Conservation (phyloP, 1,140 invertebrate species). For the Fopius arisanus region DNA sequence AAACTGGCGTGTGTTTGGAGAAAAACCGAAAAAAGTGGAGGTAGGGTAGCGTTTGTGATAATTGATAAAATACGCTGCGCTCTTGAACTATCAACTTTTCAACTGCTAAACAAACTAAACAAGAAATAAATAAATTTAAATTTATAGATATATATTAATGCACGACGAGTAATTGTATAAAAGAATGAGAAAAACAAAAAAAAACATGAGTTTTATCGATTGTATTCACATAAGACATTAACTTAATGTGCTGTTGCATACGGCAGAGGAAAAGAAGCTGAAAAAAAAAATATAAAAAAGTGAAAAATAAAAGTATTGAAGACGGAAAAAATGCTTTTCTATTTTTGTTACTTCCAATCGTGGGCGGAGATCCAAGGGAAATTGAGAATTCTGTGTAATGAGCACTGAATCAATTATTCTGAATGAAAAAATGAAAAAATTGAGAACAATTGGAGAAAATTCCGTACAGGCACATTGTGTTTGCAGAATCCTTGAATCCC, state of each 20-base stretch:
- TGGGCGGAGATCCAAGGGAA: background rate
- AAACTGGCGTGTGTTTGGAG: background rate
- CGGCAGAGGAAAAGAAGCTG: background rate
- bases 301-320: slow-evolving; percentile 10
- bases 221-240: slow-evolving; percentile 3
- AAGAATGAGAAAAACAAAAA: slow-evolving; percentile 5
- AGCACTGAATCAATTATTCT: too few species aligned
- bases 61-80: slow-evolving; percentile 7
- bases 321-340: background rate
- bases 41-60: background rate
- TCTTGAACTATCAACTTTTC: slow-evolving; percentile 10
- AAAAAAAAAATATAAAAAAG: background rate
- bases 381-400: background rate
- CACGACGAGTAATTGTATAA: slow-evolving; percentile 27
- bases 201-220: slow-evolving; percentile 6
- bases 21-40: background rate
- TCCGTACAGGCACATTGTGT: too few species aligned
- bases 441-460: too few species aligned
- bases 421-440: background rate
- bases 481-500: too few species aligned
- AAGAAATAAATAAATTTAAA: background rate
- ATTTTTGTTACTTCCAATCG: background rate
- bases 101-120: slow-evolving; percentile 2
- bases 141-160: slow-evolving; percentile 23
- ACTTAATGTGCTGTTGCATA: slow-evolving; percentile 8